Evolutionary conservation across 2,888 invertebrate species (phyloP).

Genomic region (Melikaiella ostensackeni): DNA sequence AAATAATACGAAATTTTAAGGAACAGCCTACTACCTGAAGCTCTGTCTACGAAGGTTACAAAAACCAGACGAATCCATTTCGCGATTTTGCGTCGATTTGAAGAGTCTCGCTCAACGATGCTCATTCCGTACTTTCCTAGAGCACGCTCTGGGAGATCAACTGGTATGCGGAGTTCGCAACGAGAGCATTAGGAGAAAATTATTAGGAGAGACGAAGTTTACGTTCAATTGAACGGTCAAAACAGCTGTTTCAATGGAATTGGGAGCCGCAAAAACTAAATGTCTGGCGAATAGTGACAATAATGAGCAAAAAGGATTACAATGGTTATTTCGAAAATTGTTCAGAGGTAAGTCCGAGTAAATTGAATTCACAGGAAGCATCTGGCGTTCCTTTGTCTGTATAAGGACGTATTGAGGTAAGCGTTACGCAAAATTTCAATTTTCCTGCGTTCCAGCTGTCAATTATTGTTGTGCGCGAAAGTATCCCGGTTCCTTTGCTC

Average conservation of each 20-base stretch:
- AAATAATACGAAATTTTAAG: constrained; percentile 52
- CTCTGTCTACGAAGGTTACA: constrained; percentile 53
- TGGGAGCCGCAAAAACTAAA: constrained; percentile 11
- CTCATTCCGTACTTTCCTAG: constrained; percentile 57
- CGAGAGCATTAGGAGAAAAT: constrained; percentile 50
- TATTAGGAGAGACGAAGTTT: constrained; percentile 53
- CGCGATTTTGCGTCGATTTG: constrained; percentile 54
- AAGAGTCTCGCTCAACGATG: constrained; percentile 57
- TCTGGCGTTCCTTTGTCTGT: no score
- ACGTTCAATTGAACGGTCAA: constrained; percentile 50
- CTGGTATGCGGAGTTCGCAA: constrained; percentile 58
- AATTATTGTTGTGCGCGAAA: no score
- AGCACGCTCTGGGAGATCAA: constrained; percentile 55
- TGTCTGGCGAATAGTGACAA: no score
- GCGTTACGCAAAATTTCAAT: no score
- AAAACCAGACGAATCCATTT: constrained; percentile 41
- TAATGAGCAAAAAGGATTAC: no score
- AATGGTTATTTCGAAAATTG: no score
- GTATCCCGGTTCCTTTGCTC: no score
- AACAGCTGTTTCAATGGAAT: constrained; percentile 47
- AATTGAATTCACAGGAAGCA: no score
- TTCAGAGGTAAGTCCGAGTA: no score
- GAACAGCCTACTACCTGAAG: constrained; percentile 50
- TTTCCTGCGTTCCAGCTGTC: no score
- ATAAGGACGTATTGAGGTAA: no score